Evolutionary conservation across 2,113 vertebrate genomes (phyloP).

Genomic region (Romanogobio albipinnatus): DNA sequence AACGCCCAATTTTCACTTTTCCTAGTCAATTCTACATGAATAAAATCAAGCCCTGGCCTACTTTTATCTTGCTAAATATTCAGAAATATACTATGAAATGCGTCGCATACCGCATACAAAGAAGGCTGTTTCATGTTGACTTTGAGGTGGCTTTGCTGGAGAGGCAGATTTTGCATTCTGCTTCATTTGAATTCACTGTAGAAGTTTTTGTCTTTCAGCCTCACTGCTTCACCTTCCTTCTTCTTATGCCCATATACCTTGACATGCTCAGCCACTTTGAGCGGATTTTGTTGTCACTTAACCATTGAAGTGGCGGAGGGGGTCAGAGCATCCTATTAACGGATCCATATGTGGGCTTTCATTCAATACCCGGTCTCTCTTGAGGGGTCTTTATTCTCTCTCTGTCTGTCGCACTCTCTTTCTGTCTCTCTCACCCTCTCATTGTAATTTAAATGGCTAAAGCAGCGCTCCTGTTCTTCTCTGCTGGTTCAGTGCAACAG

Average conservation of each 20-base stretch:
- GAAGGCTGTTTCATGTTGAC: background rate
- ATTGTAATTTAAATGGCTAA: constrained; percentile 27
- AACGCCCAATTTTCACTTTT: background rate
- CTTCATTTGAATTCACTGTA: constrained; percentile 26
- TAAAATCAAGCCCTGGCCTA: constrained; percentile 19
- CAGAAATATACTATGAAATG: background rate
- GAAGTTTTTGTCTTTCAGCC: constrained; percentile 32
- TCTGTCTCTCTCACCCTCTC: constrained; percentile 22
- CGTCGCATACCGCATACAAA: background rate
- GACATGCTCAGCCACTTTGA: constrained; percentile 24
- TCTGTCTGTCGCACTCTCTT: constrained; percentile 7
- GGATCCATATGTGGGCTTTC: constrained; percentile 44
- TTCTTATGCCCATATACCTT: constrained; percentile 2
- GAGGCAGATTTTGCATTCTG: background rate
- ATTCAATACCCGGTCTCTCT: constrained; percentile 27
- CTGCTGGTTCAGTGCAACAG: constrained; percentile 37
- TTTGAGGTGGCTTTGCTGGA: constrained; percentile 4
- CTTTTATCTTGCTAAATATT: constrained; percentile 20
- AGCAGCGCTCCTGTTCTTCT: constrained; percentile 51
- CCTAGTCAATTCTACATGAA: background rate
- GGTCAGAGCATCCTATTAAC: constrained; percentile 45
- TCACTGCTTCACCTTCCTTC: constrained; percentile 30
- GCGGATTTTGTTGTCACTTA: constrained; percentile 41
- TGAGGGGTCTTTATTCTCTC: constrained; percentile 38
- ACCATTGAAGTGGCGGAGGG: constrained; percentile 25